Base-by-base conservation (phyloP, 1,140 invertebrate genomes). In the Paracyclopina nana region DNA sequence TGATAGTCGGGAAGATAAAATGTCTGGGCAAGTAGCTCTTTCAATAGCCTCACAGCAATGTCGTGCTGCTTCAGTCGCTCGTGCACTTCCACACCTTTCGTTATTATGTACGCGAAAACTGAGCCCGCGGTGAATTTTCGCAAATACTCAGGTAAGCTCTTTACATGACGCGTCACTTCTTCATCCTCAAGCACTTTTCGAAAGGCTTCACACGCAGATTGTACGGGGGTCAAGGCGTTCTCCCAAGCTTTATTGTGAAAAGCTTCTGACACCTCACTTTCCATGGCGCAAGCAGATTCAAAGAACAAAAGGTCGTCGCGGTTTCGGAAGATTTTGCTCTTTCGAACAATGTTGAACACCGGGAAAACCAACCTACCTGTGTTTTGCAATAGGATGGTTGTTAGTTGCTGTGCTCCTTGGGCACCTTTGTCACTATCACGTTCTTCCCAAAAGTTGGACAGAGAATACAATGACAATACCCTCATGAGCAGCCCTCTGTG, bases 321-420 rank as follows among this genome's bases (percentile, higher is more conserved):
- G 24, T 56, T 55, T 16, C 45, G 27, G 57, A 70, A 72, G 20
- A 72, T 63, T 11, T 55, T 43, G 12, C 53, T 60, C 18, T 59
- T 51, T 57, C 63, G 67, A 26, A 60, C 62, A n/a, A 68, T 60
- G 6, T 54, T 62, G 55, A 66, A 71, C 0, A 50, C 38, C 16
- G 70, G 70, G 57, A 68, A 72, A 26, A 60, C 59, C 49, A 70
- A 57, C 53, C 65, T 60, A 4, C 69, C 70, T 28, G 66, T 62
- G 52, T 71, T 68, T 4, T 66, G 63, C 58, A 66, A 58, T n/a
- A 71, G 57, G 54, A 71, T 61, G 29, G 65, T 65, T 27, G 69
- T 64, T n/a, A 69, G 52, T 52, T 68, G 64, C 40, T 60, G 61
- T 55, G 43, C 56, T 55, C 46, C 58, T 53, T 53, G 57, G 56